Evolutionary conservation across 2,797 vertebrate species (phyloP).

Genomic region (Gallinago nigripennis): DNA sequence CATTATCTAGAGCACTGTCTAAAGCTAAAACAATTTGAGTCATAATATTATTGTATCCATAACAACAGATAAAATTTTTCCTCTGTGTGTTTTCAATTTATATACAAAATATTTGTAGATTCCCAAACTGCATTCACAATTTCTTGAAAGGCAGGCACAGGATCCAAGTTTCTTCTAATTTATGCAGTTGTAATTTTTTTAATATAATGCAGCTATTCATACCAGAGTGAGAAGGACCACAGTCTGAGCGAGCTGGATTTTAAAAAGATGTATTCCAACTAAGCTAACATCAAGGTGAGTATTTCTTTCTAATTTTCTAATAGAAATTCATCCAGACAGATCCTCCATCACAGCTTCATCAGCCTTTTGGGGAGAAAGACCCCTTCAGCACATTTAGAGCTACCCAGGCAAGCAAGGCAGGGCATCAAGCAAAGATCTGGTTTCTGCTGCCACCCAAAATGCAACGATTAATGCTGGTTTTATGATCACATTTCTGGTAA

Average conservation of each 20-base stretch:
- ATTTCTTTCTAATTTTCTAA: neutral
- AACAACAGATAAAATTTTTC: neutral
- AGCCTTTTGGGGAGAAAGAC: neutral
- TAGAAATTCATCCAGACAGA: neutral
- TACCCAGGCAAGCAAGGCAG: neutral
- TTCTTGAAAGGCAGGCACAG: neutral
- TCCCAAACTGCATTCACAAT: neutral
- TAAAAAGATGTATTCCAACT: neutral
- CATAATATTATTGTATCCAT: neutral
- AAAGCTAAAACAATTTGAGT: neutral
- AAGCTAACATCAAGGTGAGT: neutral
- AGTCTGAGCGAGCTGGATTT: neutral
- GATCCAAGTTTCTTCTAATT: neutral
- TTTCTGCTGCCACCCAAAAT: neutral
- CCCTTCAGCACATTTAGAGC: neutral
- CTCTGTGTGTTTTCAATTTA: neutral
- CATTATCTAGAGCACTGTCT: neutral
- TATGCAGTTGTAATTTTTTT: neutral
- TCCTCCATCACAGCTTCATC: neutral
- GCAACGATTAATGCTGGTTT: rapidly evolving
- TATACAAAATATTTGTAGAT: neutral
- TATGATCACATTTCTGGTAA: rapidly evolving
- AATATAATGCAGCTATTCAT: neutral
- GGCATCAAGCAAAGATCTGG: rapidly evolving
- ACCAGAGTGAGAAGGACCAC: neutral